phyloP scores from a whole-genome alignment of 1,140 invertebrate species.

The Cotesia vestalis region DNA sequence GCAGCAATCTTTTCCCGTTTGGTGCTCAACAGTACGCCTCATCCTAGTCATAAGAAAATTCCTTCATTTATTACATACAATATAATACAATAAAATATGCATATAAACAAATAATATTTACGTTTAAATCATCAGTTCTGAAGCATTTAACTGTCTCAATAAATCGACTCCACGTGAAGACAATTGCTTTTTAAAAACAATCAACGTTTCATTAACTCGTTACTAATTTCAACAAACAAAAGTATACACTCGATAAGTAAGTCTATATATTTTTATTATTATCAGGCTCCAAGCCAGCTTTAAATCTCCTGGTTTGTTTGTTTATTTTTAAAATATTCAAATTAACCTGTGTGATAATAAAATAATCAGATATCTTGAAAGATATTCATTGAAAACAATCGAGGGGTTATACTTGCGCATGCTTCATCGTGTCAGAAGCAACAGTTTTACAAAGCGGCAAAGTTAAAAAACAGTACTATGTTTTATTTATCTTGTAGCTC shows the following conservation, averaged over 20 bases:
- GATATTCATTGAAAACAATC: not conserved
- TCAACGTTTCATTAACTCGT: not conserved
- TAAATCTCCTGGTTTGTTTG: not conserved
- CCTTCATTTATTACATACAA: constrained; percentile 7
- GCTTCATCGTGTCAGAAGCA: constrained; percentile 22
- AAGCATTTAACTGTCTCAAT: not conserved
- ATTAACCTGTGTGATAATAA: not conserved
- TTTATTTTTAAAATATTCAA: not conserved
- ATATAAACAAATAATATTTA: constrained; percentile 6
- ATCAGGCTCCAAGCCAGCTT: no score
- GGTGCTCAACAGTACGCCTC: constrained; percentile 51
- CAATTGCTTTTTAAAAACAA: not conserved
- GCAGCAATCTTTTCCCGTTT: constrained; percentile 55
- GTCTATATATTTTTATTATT: constrained; percentile 8
- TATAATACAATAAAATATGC: not conserved
- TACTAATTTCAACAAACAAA: constrained; percentile 19
- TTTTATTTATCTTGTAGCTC: not conserved
- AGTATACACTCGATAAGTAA: not conserved
- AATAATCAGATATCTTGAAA: not conserved
- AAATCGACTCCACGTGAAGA: no score
- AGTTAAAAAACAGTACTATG: constrained; percentile 9
- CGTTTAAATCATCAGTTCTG: not conserved
- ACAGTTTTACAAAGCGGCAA: constrained; percentile 24
- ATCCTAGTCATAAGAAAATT: constrained; percentile 58
- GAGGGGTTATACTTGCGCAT: constrained; percentile 12